phyloP scores from a whole-genome alignment of 2,888 invertebrate species.

The Eumerus sabulonum region DNA sequence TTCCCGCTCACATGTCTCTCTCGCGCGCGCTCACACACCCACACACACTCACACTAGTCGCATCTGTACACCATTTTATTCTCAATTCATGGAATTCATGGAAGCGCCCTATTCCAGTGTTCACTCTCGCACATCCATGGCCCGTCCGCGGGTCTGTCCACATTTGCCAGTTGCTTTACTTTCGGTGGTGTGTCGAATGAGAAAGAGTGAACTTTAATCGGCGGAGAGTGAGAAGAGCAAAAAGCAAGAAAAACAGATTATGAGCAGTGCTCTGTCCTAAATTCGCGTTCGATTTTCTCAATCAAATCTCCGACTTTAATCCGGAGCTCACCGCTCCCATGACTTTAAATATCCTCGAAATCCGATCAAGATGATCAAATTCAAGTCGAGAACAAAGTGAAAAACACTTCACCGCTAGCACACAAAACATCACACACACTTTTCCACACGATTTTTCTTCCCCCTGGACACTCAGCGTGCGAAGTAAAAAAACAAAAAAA shows the following conservation, averaged over 20 bases:
- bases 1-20: conserved; percentile 2
- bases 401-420: conserved; percentile 46
- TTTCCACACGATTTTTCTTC: conserved; percentile 27
- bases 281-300: conserved; percentile 28
- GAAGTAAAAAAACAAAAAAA: conserved; percentile 27
- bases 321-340: background rate
- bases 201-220: background rate
- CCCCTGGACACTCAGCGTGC: conserved; percentile 39
- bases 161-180: conserved; percentile 55
- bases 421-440: conserved; percentile 28
- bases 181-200: conserved; percentile 26
- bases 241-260: conserved; percentile 11
- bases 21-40: conserved; percentile 9
- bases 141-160: conserved; percentile 29
- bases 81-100: conserved; percentile 50
- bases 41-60: background rate
- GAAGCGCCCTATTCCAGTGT: conserved; percentile 53
- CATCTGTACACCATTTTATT: background rate
- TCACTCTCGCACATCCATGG: conserved; percentile 52
- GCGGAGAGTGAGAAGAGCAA: conserved; percentile 12
- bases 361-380: conserved; percentile 52
- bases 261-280: conserved; percentile 49
- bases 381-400: conserved; percentile 46
- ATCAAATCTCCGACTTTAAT: conserved; percentile 10
- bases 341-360: background rate